A percentile compares a stretch with the other conserved stretches of the same genome.
These are phyloP conservation scores for Peromyscus aztecus DNA, from an alignment of 2,797 vertebrate species.

Conservation along the genomic window DNA sequence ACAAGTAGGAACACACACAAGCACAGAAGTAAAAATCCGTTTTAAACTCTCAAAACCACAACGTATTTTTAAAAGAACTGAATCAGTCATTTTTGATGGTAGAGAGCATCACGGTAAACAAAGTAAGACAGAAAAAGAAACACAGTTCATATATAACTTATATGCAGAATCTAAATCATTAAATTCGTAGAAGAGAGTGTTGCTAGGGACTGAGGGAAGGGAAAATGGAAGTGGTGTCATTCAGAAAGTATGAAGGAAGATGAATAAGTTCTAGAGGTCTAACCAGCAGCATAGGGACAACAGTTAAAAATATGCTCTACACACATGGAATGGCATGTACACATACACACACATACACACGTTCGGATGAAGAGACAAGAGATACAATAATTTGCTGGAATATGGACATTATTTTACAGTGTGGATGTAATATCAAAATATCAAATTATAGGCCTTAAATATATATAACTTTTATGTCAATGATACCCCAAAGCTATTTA, in stretches of 20 bases:
- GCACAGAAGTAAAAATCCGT: background rate
- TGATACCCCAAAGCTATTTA: background rate
- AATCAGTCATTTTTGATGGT: background rate
- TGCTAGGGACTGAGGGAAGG: background rate
- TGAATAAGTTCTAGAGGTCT: background rate
- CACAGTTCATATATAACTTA: background rate
- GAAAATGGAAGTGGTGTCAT: background rate
- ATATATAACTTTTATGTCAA: background rate
- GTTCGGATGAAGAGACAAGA: background rate
- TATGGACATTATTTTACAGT: background rate
- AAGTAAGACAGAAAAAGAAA: conserved; percentile 13
- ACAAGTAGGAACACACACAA: background rate
- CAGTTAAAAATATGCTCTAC: background rate
- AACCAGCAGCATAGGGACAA: background rate
- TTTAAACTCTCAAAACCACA: background rate
- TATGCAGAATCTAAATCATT: background rate
- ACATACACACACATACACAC: background rate
- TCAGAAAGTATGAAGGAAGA: background rate
- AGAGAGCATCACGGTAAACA: background rate
- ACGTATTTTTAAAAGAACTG: background rate
- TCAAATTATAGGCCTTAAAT: background rate
- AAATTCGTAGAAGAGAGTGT: background rate
- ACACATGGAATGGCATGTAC: background rate
- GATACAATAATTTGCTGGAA: background rate
- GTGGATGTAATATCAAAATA: background rate